Percentiles rank a stretch among this genome's conserved stretches.
Conservation (phyloP, 2,888 invertebrate species). For the Ditylenchus weischeri region DNA sequence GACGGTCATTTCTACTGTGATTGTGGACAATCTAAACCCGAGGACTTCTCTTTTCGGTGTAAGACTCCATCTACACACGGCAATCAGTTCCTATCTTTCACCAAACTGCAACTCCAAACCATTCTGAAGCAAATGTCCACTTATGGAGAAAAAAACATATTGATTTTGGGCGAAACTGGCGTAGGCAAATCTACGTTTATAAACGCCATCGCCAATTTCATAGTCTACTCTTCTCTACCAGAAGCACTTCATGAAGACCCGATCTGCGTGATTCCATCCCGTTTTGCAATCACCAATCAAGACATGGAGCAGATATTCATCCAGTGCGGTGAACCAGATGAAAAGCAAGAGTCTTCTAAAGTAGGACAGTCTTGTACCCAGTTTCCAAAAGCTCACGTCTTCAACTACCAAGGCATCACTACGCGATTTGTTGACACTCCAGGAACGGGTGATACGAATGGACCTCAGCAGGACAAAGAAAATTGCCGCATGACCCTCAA, state of each 20-base stretch:
- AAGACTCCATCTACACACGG: not conserved
- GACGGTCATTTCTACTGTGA: not conserved
- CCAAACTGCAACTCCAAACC: not conserved
- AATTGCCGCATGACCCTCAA: slow-evolving; percentile 36
- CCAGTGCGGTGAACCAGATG: too few species aligned
- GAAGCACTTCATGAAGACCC: slow-evolving; percentile 5
- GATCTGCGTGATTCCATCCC: not conserved
- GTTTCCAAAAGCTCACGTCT: slow-evolving; percentile 21
- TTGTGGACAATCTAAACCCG: not conserved
- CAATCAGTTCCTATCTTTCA: not conserved
- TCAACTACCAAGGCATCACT: not conserved
- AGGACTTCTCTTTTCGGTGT: not conserved
- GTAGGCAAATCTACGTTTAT: slow-evolving; percentile 14
- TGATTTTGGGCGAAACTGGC: slow-evolving; percentile 17
- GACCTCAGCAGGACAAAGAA: slow-evolving; percentile 37
- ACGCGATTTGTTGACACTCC: slow-evolving; percentile 46
- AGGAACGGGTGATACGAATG: slow-evolving; percentile 43
- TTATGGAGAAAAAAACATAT: slow-evolving; percentile 12
- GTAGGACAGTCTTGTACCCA: slow-evolving; percentile 21
- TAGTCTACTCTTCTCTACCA: slow-evolving; percentile 8
- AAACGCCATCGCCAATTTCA: slow-evolving; percentile 11
- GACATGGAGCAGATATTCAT: too few species aligned
- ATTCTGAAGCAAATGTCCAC: slow-evolving; percentile 9
- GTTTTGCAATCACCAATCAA: too few species aligned
- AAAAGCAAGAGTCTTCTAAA: too few species aligned